Evolutionary conservation across 2,113 vertebrate genomes (phyloP).

Genomic region (Malurus melanocephalus): DNA sequence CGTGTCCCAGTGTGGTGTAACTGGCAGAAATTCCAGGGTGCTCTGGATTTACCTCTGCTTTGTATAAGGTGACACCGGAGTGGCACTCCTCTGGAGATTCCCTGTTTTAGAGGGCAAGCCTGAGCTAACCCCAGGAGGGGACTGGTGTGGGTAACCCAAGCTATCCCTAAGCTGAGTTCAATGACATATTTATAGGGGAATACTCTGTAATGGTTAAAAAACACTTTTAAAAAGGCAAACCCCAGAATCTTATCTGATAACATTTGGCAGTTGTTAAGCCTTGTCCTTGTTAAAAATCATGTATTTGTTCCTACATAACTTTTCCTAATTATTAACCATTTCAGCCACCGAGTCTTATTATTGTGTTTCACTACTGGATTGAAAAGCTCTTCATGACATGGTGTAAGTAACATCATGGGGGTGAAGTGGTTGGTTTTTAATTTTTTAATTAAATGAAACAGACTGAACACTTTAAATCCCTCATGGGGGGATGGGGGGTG

Average conservation of each 20-base stretch:
- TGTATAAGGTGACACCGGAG: neutral
- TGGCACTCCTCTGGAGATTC: neutral
- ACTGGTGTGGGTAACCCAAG: neutral
- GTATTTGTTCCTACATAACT: neutral
- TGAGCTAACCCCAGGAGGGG: neutral
- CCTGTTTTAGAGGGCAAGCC: too few relatives aligned
- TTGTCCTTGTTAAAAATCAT: neutral
- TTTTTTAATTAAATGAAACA: neutral
- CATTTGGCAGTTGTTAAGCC: neutral
- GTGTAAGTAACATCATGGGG: neutral
- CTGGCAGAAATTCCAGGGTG: neutral
- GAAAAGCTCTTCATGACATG: neutral
- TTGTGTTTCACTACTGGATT: neutral
- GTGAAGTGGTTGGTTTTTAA: neutral
- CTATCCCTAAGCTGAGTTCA: fast-evolving
- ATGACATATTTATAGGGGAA: fast-evolving
- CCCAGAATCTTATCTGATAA: neutral
- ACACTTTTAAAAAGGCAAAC: neutral
- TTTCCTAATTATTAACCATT: neutral
- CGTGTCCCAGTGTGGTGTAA: fast-evolving
- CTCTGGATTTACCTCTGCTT: neutral
- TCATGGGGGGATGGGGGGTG: too few relatives aligned
- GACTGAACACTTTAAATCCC: neutral
- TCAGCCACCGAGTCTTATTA: neutral
- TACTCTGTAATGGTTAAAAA: neutral